Percentiles rank a stretch among this genome's conserved stretches.
phyloP scores from a whole-genome alignment of 2,888 invertebrate genomes.

The Amblyjoppa proteus region DNA sequence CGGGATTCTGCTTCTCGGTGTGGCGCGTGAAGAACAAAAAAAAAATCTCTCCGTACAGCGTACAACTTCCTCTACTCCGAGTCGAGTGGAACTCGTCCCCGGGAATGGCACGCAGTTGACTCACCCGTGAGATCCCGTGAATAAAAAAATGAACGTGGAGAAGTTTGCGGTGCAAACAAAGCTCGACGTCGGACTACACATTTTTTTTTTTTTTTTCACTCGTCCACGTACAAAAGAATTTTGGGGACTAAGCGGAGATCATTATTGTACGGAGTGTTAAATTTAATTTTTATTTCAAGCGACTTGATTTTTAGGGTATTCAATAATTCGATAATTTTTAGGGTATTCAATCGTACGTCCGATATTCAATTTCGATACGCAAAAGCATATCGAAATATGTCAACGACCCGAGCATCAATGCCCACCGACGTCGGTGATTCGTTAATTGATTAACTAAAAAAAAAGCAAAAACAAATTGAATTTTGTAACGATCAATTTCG shows the following conservation, averaged over 20 bases:
- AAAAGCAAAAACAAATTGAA: no score
- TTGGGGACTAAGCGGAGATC: background rate
- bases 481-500: background rate
- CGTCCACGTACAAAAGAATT: background rate
- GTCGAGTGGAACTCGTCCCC: background rate
- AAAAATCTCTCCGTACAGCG: background rate
- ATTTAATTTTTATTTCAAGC: background rate
- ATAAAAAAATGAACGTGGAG: background rate
- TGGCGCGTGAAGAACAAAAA: background rate
- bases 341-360: no score
- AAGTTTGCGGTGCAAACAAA: background rate
- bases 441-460: no score
- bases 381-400: background rate
- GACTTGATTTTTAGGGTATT: background rate
- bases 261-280: conserved; percentile 2
- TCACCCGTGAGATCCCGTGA: background rate
- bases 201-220: background rate
- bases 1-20: conserved; percentile 18
- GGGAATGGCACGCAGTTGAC: background rate
- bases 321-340: background rate
- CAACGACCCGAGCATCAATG: background rate
- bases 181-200: background rate
- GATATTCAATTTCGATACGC: no score
- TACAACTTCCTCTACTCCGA: background rate
- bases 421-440: no score